Evolutionary conservation across 2,113 vertebrate genomes (phyloP), one percentile per base, ranked within the genome.

Genomic region (Tylochromis polylepis): DNA sequence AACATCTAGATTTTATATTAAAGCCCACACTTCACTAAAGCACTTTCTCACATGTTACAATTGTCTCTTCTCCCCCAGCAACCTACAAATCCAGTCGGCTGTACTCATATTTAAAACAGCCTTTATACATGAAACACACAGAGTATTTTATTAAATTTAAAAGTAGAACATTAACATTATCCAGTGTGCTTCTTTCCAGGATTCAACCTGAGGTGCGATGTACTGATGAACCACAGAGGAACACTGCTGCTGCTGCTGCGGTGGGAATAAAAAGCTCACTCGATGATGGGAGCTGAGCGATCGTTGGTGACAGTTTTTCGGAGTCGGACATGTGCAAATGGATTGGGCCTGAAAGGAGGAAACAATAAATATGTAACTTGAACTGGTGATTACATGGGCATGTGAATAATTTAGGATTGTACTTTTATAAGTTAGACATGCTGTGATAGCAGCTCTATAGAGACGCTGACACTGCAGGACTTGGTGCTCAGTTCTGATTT

Each of bases 221-320:
- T 41, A 67, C 58, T n/a, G 55, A 79, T 49, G 81, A 11, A 36
- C 55, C 77, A 57, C 57, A 82, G 62, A 65, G 29, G 34, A 18
- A 51, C 24, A 9, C 29, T 49, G 53, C 51, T 41, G 49, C 38
- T 60, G 59, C 29, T 57, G 46, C 51, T 15, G 27, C 2, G 15
- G 72, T 22, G 22, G 60, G 51, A 78, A 29, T 57, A 46, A 60
- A 83, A 15, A 29, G 20, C 86, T 96, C 94, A 97, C 91, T 97
- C 95, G 46, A 97, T 97, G 86, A 97, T 94, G 8, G 97, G 97
- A 53, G 97, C 97, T 0, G 97, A 97, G 84, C 97, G 97, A 87
- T 97, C 97, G 11, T 97, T 97, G 85, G 97, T 97, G 89, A 97
- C 95, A 0, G 97, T 97, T 90, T 95, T 97, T 94, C 96, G 96